Base-by-base conservation (phyloP, 2,888 invertebrate genomes). In the Nematopogon swammerdamellus region DNA sequence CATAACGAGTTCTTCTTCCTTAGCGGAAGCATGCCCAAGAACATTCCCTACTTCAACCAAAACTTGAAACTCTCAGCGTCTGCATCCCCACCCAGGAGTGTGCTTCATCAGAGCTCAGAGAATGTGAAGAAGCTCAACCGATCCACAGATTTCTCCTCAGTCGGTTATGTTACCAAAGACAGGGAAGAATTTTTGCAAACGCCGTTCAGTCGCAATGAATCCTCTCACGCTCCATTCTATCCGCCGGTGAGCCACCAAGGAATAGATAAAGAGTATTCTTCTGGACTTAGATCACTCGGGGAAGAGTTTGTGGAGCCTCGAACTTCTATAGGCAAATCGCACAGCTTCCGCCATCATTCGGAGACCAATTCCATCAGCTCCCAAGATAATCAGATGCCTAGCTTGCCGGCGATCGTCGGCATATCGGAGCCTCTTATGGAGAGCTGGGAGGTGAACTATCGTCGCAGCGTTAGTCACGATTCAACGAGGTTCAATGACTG, bases 321-420 rank as follows among this genome's bases (percentile, higher is more conserved):
- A 54, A 84, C 82, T 64, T 81, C 84, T 18, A 82, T 89, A 19
- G 82, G 85, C 48, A 89, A 89, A 63, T 87, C 88, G 2, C 86
- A 87, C 55, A 89, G 89, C 60, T 89, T 89, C 67, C 83, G 85
- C 59, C 81, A 81, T 62, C 79, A 82, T 54, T 80, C 82, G 29
- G 82, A 83, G 57, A 66, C 72, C 10, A 65, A 72, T 50, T 77
- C 79, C 2, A 70, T 75, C 50, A 72, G 74, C 56, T 77, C 75
- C 18, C 79, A 80, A 53, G 80, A 80, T 52, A 76, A 68, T 55
- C 79, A 80, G 56, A 69, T 80, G 73, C 79, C 81, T 18, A 80
- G 80, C 63, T 63, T 81, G 46, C 81, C 81, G 16, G 76, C 80
- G 16, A 76, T 80, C 8, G 77, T 80, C 16, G 80, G 80, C 14